Conservation (phyloP, 2,113 vertebrate genomes). For the Sceloporus tristichus region DNA sequence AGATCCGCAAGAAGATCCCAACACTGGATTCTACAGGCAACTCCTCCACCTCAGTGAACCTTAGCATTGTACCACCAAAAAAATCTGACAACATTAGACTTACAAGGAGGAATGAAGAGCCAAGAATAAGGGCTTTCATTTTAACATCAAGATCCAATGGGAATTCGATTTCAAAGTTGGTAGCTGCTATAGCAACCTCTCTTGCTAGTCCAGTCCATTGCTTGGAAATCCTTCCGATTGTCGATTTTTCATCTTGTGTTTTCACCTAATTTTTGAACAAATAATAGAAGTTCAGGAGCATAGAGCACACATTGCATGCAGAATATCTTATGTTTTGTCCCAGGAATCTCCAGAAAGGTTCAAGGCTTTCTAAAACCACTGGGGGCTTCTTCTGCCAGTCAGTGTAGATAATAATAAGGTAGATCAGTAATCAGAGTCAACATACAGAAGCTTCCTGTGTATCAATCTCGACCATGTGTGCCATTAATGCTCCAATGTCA, state of each 20-base stretch:
- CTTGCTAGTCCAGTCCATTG: constrained; percentile 89
- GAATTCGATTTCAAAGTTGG: constrained; percentile 93
- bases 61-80: neutral
- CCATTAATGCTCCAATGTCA: too few relatives aligned
- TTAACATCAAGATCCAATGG: constrained; percentile 91
- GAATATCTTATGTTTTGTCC: neutral
- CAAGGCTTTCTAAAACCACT: too few relatives aligned
- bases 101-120: constrained; percentile 93
- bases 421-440: too few relatives aligned
- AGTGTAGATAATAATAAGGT: too few relatives aligned
- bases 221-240: constrained; percentile 90
- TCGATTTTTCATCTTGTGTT: constrained; percentile 83
- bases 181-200: constrained; percentile 86
- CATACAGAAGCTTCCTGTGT: too few relatives aligned
- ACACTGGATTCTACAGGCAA: neutral
- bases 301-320: neutral
- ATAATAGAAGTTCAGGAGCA: constrained; percentile 47
- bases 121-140: constrained; percentile 92
- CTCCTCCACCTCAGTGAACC: neutral
- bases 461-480: too few relatives aligned
- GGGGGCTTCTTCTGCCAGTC: too few relatives aligned
- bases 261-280: constrained; percentile 78
- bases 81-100: constrained; percentile 68
- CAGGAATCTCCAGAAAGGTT: too few relatives aligned
- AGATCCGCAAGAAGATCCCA: too few relatives aligned